Evolutionary conservation across 2,888 invertebrate genomes (phyloP), one percentile per base, ranked within the genome.

Genomic region (Pseudanteris insignis): DNA sequence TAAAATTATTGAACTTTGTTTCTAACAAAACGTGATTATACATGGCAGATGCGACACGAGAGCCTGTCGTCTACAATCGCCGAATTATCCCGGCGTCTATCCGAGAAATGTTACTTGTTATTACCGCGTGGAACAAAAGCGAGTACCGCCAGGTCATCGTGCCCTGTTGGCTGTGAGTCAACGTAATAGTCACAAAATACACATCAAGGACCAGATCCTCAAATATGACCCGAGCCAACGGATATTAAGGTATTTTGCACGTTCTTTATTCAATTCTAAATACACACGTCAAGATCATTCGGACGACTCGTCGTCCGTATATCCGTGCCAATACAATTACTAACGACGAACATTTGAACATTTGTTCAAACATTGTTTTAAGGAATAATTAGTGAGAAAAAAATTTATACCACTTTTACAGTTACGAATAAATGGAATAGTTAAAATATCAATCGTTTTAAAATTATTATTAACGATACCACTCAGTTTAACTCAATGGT

Each of bases 41-140:
- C 46, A 58, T 61, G 46, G 54, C 53, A 70, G 89, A 77, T 92
- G 92, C 79, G 89, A 89, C 79, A 84, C 86, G 57, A 79, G 83
- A 38, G 81, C 82, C 33, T 90, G 89, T 81, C 87, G 90, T 63
- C 87, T 92, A 60, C 90, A 91, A 81, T 92, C 92, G 13, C 94
- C 94, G 7, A 94, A 94, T 84, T 94, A 91, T 80, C 93, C 93
- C 7, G 94, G 94, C 43, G 88, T 92, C 66, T 94, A 94, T 81
- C 93, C 93, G 2, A 83, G 92, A 58, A 93, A 93, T 80, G 89
- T 92, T 62, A 91, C 91, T 68, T 91, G 91, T 81, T 88, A 88
- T 77, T 91, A 89, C 83, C 84, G 88, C 69, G 85, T 89, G 59
- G 86, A 86, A 78, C 86, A 86, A 70, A 84, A 83, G 54, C 77